Percentiles rank a stretch among this genome's conserved stretches.
These are phyloP conservation scores for Drosophila grimshawi DNA, from an alignment of 1,140 invertebrate species.

Conservation along the genomic window DNA sequence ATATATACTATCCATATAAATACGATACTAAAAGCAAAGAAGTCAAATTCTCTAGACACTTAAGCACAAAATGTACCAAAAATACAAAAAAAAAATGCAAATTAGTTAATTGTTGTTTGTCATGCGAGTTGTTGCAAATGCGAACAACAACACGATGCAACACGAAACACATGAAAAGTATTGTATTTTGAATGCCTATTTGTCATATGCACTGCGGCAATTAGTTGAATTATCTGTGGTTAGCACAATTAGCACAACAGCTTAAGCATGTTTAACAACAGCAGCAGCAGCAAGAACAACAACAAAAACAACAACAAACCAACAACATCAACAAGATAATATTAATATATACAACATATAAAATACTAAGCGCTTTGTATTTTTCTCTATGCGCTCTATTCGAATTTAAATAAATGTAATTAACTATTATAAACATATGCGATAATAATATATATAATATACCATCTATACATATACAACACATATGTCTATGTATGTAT, in stretches of 20 bases:
- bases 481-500: conserved; percentile 39
- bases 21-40: conserved; percentile 59
- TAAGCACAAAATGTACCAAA: conserved; percentile 77
- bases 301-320: conserved; percentile 14
- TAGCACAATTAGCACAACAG: conserved; percentile 66
- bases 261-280: conserved; percentile 41
- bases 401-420: conserved; percentile 81
- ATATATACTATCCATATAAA: conserved; percentile 22
- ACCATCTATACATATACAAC: conserved; percentile 8
- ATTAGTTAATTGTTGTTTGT: conserved; percentile 49
- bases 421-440: conserved; percentile 57
- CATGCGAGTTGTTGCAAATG: background rate
- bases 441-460: conserved; percentile 53
- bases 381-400: conserved; percentile 71
- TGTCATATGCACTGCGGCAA: conserved; percentile 44
- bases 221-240: conserved; percentile 64
- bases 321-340: conserved; percentile 18
- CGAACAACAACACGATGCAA: conserved; percentile 19
- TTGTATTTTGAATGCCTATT: conserved; percentile 57
- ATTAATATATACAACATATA: conserved; percentile 23
- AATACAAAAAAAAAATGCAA: conserved; percentile 36
- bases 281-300: conserved; percentile 3
- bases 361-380: conserved; percentile 75
- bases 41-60: conserved; percentile 76
- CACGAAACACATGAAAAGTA: conserved; percentile 52